These are phyloP conservation scores for Lindbergichthys nudifrons DNA, from an alignment of 2,797 vertebrate genomes.

Conservation along the genomic window DNA sequence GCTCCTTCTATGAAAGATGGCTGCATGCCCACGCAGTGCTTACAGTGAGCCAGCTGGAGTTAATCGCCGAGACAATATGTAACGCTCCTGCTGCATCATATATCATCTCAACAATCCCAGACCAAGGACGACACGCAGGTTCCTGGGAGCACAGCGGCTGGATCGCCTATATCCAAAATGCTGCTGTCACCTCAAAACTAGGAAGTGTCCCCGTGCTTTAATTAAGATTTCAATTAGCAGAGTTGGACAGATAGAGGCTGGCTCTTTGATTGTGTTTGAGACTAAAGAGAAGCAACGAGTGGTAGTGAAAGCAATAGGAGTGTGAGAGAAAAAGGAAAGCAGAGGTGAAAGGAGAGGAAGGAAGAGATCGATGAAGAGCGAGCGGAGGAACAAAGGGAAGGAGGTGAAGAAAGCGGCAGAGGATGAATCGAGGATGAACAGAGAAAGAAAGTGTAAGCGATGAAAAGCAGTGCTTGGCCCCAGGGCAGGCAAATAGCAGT, in stretches of 20 bases:
- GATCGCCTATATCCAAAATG: neutral
- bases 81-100: constrained; percentile 33
- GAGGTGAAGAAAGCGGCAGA: constrained; percentile 39
- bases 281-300: neutral
- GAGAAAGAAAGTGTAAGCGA: constrained; percentile 54
- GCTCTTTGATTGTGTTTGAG: constrained; percentile 22
- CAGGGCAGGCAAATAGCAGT: constrained; percentile 88
- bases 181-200: constrained; percentile 20
- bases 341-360: constrained; percentile 37
- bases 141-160: neutral
- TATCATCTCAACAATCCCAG: constrained; percentile 43
- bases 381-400: constrained; percentile 41
- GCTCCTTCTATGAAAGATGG: constrained; percentile 64
- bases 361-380: constrained; percentile 17
- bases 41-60: constrained; percentile 53
- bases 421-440: constrained; percentile 37
- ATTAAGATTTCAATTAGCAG: constrained; percentile 37
- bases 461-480: constrained; percentile 87
- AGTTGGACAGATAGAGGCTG: neutral
- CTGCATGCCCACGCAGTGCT: constrained; percentile 21
- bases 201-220: constrained; percentile 11
- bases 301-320: neutral
- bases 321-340: neutral
- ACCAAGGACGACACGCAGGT: constrained; percentile 3
- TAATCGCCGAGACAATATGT: constrained; percentile 58